A percentile compares a stretch with the other conserved stretches of the same genome.
Evolutionary conservation across 2,113 vertebrate species (phyloP).

Genomic region (Lontra canadensis): DNA sequence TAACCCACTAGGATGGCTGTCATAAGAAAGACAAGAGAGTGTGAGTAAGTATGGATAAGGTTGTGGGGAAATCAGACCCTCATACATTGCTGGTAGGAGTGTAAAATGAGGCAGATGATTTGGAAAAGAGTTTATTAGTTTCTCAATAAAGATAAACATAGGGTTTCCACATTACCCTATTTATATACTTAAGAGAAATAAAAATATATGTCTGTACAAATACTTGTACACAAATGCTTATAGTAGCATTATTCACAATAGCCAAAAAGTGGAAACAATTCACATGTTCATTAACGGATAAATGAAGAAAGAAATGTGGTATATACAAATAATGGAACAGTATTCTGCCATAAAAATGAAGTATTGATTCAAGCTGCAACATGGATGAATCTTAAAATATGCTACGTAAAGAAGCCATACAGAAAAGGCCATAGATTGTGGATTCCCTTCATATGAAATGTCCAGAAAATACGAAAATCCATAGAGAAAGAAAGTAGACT

Average conservation of each 20-base stretch:
- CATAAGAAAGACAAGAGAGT: not conserved
- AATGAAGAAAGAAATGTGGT: not conserved
- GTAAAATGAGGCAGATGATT: not conserved
- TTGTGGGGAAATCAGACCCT: not conserved
- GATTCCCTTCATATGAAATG: not conserved
- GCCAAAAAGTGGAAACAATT: not conserved
- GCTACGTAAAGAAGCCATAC: not conserved
- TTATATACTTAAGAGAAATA: not conserved
- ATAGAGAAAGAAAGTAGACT: not conserved
- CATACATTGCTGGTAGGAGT: not conserved
- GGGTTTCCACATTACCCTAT: not conserved
- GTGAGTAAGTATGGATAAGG: not conserved
- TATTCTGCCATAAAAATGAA: not conserved
- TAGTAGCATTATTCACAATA: not conserved
- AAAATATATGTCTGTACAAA: not conserved
- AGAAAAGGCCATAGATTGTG: not conserved
- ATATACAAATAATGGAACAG: not conserved
- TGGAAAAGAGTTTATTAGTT: not conserved
- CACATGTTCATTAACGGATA: not conserved
- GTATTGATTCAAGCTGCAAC: not conserved
- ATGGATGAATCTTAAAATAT: not conserved
- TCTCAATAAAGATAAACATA: not conserved
- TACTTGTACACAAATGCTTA: not conserved
- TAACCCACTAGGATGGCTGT: not conserved
- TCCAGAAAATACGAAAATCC: not conserved